Evolutionary conservation across 2,888 invertebrate genomes (phyloP).

Genomic region (Hymenopus coronatus): DNA sequence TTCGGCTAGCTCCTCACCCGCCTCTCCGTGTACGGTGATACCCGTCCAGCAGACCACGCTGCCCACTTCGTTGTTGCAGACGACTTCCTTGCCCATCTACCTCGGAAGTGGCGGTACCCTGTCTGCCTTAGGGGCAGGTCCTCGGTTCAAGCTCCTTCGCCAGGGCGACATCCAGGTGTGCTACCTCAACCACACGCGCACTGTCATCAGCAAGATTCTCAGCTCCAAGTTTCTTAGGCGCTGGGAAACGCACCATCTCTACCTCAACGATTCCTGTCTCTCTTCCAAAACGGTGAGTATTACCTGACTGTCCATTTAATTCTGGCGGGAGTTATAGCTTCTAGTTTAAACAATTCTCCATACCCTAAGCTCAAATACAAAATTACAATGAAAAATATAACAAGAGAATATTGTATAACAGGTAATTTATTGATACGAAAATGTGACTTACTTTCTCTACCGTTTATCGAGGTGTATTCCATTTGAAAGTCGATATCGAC

Average conservation of each 20-base stretch:
- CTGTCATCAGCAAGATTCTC: conserved; percentile 74
- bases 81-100: conserved; percentile 9
- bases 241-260: conserved; percentile 74
- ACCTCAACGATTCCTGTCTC: conserved; percentile 64
- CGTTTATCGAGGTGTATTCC: too few species aligned
- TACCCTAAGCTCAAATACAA: too few species aligned
- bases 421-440: too few species aligned
- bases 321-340: too few species aligned
- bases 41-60: conserved; percentile 12
- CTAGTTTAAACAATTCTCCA: too few species aligned
- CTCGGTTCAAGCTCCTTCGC: conserved; percentile 65
- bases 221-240: conserved; percentile 72
- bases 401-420: too few species aligned
- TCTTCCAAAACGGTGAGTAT: conserved; percentile 68
- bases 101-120: conserved; percentile 13
- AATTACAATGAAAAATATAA: too few species aligned
- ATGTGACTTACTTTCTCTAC: too few species aligned
- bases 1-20: conserved; percentile 3
- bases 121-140: conserved; percentile 45
- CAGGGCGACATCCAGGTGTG: conserved; percentile 74
- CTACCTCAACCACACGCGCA: conserved; percentile 72
- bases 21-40: conserved; percentile 6
- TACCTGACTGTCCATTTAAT: not conserved
- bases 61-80: conserved; percentile 8
- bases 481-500: too few species aligned